A percentile compares a stretch with the other conserved stretches of the same genome.
These are phyloP conservation scores for Psix sp. DNA, from an alignment of 1,140 invertebrate genomes.

Conservation along the genomic window DNA sequence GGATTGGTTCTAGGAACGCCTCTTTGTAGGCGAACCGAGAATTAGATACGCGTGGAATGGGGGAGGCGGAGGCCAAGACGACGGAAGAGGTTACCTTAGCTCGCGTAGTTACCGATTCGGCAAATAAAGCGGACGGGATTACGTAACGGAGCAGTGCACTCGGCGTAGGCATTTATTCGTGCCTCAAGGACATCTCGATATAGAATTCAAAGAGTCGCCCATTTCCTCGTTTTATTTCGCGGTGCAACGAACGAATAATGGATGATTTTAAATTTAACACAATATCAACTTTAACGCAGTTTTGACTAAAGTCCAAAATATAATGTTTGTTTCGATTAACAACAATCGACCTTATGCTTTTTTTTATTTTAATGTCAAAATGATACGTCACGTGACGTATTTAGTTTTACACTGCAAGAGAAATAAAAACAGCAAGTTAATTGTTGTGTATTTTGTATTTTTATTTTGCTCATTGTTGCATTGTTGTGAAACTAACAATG, in stretches of 20 bases:
- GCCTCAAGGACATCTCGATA: constrained; percentile 67
- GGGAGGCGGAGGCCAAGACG: constrained; percentile 33
- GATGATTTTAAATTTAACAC: too few species aligned
- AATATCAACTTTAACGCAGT: too few species aligned
- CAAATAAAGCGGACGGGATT: constrained; percentile 67
- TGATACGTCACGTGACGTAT: too few species aligned
- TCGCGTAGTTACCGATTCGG: constrained; percentile 47
- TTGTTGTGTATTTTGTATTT: too few species aligned
- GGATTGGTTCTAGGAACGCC: constrained; percentile 50
- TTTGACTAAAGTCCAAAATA: too few species aligned
- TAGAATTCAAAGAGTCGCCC: constrained; percentile 27
- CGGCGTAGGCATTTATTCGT: constrained; percentile 70
- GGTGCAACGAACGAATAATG: constrained; percentile 38
- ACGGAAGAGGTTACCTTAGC: constrained; percentile 42
- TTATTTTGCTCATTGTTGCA: too few species aligned
- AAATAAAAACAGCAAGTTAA: too few species aligned
- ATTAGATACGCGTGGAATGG: constrained; percentile 49
- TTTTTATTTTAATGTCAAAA: too few species aligned
- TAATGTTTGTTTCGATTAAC: too few species aligned
- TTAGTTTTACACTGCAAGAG: too few species aligned
- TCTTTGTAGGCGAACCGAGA: constrained; percentile 45
- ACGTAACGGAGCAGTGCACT: constrained; percentile 73
- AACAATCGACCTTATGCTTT: too few species aligned
- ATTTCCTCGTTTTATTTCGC: constrained; percentile 39
- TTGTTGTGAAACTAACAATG: too few species aligned